A percentile compares a stretch with the other conserved stretches of the same genome.
phyloP scores from a whole-genome alignment of 2,113 vertebrate genomes.

The Pica pica region DNA sequence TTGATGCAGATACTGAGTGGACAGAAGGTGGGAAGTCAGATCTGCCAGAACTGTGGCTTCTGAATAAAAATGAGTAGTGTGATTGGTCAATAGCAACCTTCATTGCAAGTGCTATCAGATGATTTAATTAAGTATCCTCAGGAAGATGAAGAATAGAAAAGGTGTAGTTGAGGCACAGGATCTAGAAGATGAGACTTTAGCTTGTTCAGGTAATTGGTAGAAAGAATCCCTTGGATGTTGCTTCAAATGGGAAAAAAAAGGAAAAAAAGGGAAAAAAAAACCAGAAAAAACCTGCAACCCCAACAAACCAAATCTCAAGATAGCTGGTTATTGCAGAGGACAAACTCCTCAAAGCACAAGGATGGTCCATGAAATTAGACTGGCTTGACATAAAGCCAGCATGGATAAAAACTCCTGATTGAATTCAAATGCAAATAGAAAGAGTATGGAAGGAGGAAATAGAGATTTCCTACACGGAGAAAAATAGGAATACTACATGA shows the following conservation, averaged over 20 bases:
- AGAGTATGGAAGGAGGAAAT: background rate
- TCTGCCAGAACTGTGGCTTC: background rate
- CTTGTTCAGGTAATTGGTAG: background rate
- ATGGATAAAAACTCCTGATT: background rate
- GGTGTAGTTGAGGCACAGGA: background rate
- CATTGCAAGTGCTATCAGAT: background rate
- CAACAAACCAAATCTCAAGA: background rate
- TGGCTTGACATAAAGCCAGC: background rate
- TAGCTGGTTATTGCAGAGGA: background rate
- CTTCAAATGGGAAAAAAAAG: fast-evolving
- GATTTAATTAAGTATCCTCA: background rate
- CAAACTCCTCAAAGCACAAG: background rate
- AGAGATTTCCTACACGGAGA: background rate
- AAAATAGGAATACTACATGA: background rate
- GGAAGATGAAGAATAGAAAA: background rate
- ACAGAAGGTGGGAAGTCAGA: background rate
- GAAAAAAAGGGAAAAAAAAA: fast-evolving
- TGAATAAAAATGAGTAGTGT: background rate
- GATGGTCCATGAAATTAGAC: background rate
- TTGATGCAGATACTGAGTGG: background rate
- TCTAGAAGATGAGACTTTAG: background rate
- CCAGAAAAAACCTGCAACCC: too few relatives aligned
- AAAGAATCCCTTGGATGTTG: background rate
- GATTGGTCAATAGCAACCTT: background rate
- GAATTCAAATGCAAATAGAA: background rate